These are phyloP conservation scores for Elephas maximus DNA, from an alignment of 2,113 vertebrate species.

Conservation along the genomic window DNA sequence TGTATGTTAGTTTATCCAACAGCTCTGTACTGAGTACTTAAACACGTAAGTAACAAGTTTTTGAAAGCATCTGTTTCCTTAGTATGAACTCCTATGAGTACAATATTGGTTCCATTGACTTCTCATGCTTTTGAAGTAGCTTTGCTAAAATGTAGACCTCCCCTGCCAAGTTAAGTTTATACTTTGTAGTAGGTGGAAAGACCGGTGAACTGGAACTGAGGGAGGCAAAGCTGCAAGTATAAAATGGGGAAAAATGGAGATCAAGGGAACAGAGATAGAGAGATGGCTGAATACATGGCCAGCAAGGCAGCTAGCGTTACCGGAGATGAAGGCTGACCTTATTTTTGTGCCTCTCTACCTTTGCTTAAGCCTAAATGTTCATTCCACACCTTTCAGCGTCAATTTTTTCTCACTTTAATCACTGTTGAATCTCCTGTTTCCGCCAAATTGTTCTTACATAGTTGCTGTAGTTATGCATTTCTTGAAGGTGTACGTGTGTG, in stretches of 20 bases:
- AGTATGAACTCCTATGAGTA: not conserved
- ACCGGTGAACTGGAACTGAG: not conserved
- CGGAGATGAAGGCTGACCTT: too few species aligned
- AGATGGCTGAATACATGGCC: not conserved
- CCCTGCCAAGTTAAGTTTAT: not conserved
- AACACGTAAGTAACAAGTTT: not conserved
- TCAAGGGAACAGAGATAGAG: not conserved
- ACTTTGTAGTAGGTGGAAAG: not conserved
- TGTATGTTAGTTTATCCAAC: constrained; percentile 44
- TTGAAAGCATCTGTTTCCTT: constrained; percentile 43
- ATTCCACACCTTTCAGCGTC: not conserved
- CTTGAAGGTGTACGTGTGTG: not conserved
- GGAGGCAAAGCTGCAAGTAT: not conserved
- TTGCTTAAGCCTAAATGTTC: not conserved
- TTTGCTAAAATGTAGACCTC: not conserved
- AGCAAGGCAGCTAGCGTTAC: not conserved
- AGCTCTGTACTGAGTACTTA: not conserved
- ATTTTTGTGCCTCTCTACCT: not conserved
- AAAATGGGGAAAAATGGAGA: not conserved
- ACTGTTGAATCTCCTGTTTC: not conserved
- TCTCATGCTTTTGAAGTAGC: not conserved
- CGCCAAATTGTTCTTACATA: not conserved
- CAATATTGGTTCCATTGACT: not conserved
- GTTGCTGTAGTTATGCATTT: not conserved
- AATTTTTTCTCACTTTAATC: not conserved